phyloP scores from a whole-genome alignment of 1,140 invertebrate species.

The Acyrthosiphon pisum region DNA sequence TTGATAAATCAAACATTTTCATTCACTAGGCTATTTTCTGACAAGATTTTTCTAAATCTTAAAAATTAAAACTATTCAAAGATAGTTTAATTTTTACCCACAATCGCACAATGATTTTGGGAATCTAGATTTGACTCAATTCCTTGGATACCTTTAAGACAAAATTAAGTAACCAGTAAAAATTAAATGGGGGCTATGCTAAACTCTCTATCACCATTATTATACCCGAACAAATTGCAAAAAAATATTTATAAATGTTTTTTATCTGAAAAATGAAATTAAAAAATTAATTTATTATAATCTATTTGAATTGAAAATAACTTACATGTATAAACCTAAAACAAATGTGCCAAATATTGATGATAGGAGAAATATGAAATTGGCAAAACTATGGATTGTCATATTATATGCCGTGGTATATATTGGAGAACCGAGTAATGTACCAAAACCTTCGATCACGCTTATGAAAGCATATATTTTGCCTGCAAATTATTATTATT shows the following conservation, averaged over 20 bases:
- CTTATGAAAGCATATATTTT: conserved; percentile 72
- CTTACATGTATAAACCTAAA: conserved; percentile 40
- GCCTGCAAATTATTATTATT: conserved; percentile 62
- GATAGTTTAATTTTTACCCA: neutral
- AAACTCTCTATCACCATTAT: neutral
- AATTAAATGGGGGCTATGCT: neutral
- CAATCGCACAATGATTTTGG: neutral
- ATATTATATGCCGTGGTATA: conserved; percentile 70
- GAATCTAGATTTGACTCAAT: neutral
- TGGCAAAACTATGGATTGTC: conserved; percentile 26
- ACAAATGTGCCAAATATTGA: conserved; percentile 12
- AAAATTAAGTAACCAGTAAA: neutral
- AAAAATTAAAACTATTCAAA: too few relatives aligned
- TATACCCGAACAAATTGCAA: neutral
- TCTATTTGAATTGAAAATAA: neutral
- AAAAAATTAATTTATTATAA: neutral
- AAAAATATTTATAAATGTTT: neutral
- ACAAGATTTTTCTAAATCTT: neutral
- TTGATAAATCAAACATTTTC: neutral
- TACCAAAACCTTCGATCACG: conserved; percentile 70
- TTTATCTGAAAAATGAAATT: neutral
- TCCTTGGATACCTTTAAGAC: neutral
- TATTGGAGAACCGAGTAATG: conserved; percentile 68
- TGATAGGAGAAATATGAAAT: conserved; percentile 51
- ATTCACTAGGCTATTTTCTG: neutral